Base-by-base conservation (phyloP, 2,888 invertebrate genomes). In the Archaeoteleia sp. region DNA sequence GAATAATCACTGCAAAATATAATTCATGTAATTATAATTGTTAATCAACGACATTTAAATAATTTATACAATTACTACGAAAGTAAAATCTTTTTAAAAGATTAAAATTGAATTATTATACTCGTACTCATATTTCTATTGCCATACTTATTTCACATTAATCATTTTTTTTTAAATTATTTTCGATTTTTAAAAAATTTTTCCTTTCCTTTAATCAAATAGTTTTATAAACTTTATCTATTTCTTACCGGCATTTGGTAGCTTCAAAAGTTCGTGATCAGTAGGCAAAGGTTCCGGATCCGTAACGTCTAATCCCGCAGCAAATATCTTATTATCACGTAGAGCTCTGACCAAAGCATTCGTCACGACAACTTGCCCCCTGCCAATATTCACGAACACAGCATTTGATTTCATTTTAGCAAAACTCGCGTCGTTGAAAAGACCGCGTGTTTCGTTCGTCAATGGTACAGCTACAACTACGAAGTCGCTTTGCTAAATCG, bases 241-340 rank as follows among this genome's bases (percentile, higher is more conserved):
- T 20, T 20, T 20, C 20, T 87, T 84, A 95, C 95, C 91, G 80
- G 93, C 92, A 85, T 97, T 97, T 1, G 92, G 89, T 23, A 97
- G 86, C 15, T 88, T 90, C 8, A 95, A 80, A n/a, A 97, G 86
- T 49, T 92, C 92, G 83, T 95, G 91, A 82, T 92, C 90, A 3
- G 89, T 84, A 0, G 96, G 94, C 49, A 98, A 82, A 0, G 97
- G 97, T 83, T 98, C 97, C 0, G 97, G 97, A 0, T 91, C 90
- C 78, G 93, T 94, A 1, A 97, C 97, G 83, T 98, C 97, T 1
- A 98, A 87, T 0, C 96, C 97, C 1, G 97, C 97, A 0, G 93
- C 93, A 79, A 91, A 92, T 67, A 97, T 96, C 70, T 89, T 87
- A 1, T 91, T 90, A 29, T 87, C 88, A 77, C 91, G 91, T 42